Evolutionary conservation across 1,140 invertebrate genomes (phyloP).

Genomic region (Psix sp.): DNA sequence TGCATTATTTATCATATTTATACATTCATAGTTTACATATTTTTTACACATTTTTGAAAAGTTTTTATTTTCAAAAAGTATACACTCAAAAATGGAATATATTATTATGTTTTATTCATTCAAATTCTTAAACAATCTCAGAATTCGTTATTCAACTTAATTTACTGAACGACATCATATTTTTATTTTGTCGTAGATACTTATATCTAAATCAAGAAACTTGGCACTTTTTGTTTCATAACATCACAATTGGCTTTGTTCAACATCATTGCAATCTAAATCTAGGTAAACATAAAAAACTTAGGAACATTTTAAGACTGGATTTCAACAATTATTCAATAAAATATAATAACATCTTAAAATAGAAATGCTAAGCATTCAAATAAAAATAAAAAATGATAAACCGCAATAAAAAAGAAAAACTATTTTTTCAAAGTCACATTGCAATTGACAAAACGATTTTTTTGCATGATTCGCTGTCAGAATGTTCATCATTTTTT

Average conservation of each 20-base stretch:
- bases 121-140: no score
- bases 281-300: conserved; percentile 18
- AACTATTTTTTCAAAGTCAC: conserved; percentile 13
- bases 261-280: conserved; percentile 15
- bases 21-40: no score
- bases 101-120: no score
- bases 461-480: conserved; percentile 11
- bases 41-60: no score
- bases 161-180: no score
- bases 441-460: conserved; percentile 15
- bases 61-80: no score
- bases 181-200: not conserved
- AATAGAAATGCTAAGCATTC: conserved; percentile 17
- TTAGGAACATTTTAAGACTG: conserved; percentile 10
- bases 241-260: conserved; percentile 5
- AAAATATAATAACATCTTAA: conserved; percentile 8
- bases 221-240: conserved; percentile 6
- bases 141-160: no score
- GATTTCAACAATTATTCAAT: conserved; percentile 13
- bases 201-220: conserved; percentile 8
- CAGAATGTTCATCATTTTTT: not conserved
- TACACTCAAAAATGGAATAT: no score
- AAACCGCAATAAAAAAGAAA: conserved; percentile 11
- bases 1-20: no score
- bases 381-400: conserved; percentile 11